These are phyloP conservation scores for Drosophila nigromelanica DNA, from an alignment of 1,140 invertebrate genomes.

Conservation along the genomic window DNA sequence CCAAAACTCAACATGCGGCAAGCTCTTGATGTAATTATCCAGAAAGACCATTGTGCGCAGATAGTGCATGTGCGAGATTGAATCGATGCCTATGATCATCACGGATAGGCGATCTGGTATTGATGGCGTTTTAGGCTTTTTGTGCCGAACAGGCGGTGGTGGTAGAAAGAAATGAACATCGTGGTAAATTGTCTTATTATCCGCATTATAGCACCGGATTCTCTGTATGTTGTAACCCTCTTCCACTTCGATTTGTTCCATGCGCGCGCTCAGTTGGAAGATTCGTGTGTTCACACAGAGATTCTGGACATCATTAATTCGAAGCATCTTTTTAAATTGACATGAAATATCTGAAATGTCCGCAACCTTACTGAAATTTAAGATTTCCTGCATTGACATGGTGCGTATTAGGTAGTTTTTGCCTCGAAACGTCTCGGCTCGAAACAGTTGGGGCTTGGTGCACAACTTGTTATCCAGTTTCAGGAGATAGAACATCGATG, in stretches of 20 bases:
- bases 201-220: neutral
- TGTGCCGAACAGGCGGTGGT: neutral
- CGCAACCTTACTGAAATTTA: neutral
- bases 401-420: slow-evolving; percentile 10
- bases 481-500: neutral
- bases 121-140: neutral
- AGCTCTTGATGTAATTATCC: slow-evolving; percentile 85
- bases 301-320: neutral
- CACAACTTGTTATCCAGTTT: neutral
- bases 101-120: slow-evolving; percentile 84
- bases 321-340: neutral
- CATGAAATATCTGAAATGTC: slow-evolving; percentile 8
- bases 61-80: slow-evolving; percentile 92
- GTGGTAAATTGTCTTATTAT: slow-evolving; percentile 3
- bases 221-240: neutral
- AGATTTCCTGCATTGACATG: neutral
- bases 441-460: neutral
- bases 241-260: neutral
- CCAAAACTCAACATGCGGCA: slow-evolving; percentile 87
- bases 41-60: slow-evolving; percentile 91
- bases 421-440: neutral
- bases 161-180: slow-evolving; percentile 55
- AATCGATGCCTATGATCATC: slow-evolving; percentile 92
- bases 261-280: neutral
- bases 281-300: neutral